Conservation (phyloP, 1,140 invertebrate genomes). For the Riptortus pedestris region DNA sequence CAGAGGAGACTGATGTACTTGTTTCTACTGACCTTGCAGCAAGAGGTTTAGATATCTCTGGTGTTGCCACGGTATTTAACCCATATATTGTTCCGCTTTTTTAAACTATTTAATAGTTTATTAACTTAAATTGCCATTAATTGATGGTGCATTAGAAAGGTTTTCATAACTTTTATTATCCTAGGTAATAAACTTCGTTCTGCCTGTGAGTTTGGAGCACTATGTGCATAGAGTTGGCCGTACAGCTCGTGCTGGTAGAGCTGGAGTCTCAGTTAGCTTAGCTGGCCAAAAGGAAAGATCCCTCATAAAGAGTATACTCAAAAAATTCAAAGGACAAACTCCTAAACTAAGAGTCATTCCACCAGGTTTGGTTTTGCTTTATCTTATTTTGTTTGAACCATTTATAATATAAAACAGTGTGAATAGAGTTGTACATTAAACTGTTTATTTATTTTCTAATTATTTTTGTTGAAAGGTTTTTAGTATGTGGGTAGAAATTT, state of each 20-base stretch:
- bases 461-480: no score
- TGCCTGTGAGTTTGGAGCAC: conserved; percentile 87
- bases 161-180: no score
- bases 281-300: conserved; percentile 84
- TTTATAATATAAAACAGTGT: no score
- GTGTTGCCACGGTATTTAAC: conserved; percentile 85
- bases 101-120: not conserved
- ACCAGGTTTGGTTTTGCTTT: conserved; percentile 44
- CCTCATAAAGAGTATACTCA: conserved; percentile 85
- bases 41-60: conserved; percentile 89
- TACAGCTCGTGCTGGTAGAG: conserved; percentile 85
- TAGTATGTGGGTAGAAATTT: no score
- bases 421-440: no score
- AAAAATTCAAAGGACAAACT: conserved; percentile 62
- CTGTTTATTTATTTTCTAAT: no score
- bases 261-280: conserved; percentile 83
- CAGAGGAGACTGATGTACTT: conserved; percentile 79
- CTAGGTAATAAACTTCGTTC: conserved; percentile 83
- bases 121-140: not conserved
- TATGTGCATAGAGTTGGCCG: conserved; percentile 92
- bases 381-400: no score
- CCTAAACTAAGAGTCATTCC: conserved; percentile 82
- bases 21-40: conserved; percentile 95
- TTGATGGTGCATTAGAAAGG: no score
- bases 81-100: conserved; percentile 25